Evolutionary conservation across 2,888 invertebrate species (phyloP), one percentile per base, ranked within the genome.

Genomic region (Tachina fera): DNA sequence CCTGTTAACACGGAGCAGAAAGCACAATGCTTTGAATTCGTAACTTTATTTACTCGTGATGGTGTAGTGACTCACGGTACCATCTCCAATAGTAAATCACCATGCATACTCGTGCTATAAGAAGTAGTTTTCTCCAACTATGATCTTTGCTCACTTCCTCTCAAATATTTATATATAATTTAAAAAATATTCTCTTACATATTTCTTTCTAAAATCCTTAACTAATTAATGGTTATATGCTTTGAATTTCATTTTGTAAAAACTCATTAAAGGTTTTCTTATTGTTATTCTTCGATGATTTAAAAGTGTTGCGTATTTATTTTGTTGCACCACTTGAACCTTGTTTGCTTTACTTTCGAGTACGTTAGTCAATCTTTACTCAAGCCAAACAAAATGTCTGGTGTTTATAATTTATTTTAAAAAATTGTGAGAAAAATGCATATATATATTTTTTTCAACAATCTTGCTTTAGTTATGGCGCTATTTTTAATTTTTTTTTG

Each of bases 221-320:
- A 76, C 80, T 76, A 84, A 67, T 80, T 80, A 72, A 68, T 80
- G 76, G 80, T 84, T 84, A 80, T 84, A 80, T 60, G 84, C 82
- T 78, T 68, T 70, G 58, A 13, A 31, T 1, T 56, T 3, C 10
- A 43, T 14, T 47, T 16, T 43, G n/a, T 45, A 6, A 65, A 58
- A 41, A 49, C n/a, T 31, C 31, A 31, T 31, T 31, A 31, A 31
- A 31, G 31, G 31, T 31, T 31, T 31, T 31, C 31, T 31, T 31
- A 31, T 31, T 31, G 6, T 31, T 22, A 51, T 61, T 78, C 70
- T 47, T 45, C 47, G 39, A 51, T 16, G 5, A 56, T 56, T 58
- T 65, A 11, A 43, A 19, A 43, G 14, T 53, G n/a, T 70, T 56
- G 45, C 14, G 0, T 72, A 58, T 71, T 67, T 47, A 49, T 45